Percentiles rank a stretch among this genome's conserved stretches.
Conservation (phyloP, 2,113 vertebrate species). For the Calonectris borealis region DNA sequence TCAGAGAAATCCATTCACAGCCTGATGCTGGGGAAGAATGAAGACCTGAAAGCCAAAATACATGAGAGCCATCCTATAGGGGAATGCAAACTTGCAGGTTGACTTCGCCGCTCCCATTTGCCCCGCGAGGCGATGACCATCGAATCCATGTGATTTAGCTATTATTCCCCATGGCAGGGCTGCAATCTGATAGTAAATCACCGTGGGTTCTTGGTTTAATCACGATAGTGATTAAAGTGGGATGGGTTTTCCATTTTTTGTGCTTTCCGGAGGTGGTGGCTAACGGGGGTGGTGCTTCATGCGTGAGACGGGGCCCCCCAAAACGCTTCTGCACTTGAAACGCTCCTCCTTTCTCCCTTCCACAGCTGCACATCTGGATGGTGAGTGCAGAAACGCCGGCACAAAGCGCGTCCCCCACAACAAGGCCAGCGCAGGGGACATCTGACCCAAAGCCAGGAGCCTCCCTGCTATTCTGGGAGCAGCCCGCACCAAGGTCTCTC, state of each 20-base stretch:
- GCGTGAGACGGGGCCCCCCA: rapidly evolving
- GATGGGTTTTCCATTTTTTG: background rate
- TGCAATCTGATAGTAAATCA: background rate
- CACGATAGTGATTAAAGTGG: background rate
- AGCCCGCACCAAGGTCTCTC: background rate
- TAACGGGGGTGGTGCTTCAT: background rate
- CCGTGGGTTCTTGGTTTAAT: background rate
- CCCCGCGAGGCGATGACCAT: background rate
- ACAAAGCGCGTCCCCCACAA: rapidly evolving
- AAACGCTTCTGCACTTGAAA: background rate
- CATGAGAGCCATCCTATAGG: rapidly evolving
- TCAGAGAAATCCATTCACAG: background rate
- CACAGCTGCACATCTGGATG: background rate
- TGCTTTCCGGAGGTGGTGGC: background rate
- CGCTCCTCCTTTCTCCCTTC: background rate
- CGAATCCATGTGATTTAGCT: rapidly evolving
- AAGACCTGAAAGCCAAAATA: background rate
- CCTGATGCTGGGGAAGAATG: background rate
- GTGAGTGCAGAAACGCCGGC: background rate
- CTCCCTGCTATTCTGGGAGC: background rate
- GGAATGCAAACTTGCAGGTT: background rate
- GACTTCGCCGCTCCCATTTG: rapidly evolving
- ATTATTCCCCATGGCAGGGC: background rate
- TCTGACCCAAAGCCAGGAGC: background rate
- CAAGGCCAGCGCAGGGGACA: background rate